Evolutionary conservation across 2,113 vertebrate genomes (phyloP), one percentile per base, ranked within the genome.

Genomic region (Erinaceus europaeus): DNA sequence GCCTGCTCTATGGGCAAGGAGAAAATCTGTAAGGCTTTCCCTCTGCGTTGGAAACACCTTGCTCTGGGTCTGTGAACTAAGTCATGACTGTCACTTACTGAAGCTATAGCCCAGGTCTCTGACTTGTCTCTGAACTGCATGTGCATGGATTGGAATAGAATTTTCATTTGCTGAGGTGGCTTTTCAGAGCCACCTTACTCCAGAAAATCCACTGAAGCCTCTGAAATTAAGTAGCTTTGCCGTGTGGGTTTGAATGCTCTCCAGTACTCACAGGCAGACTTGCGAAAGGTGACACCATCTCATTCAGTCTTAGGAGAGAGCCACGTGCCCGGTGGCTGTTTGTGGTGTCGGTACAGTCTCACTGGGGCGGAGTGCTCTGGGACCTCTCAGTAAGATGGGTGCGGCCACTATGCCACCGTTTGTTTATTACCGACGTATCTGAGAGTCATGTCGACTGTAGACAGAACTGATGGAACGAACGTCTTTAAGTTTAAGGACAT

Each of bases 161-260:
- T 86, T 46, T 88, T 57, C 69, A 27, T 88, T 55, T 57, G 5
- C 52, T 48, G 7, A 84, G 44, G 42, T 78, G 55, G 8, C 55
- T 62, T 91, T 61, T 55, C 55, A 10, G 23, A 36, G 69, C 59
- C 29, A 64, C 32, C 36, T 86, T 67, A 83, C n/a, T 74, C 74
- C 57, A 81, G 17, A 14, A 10, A 81, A 91, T 50, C 84, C 23
- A 77, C 55, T 86, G 53, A 73, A 89, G 59, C 20, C 48, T 53
- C 23, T 10, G n/a, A 64, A 85, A 59, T 62, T 9, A 86, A 86
- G 42, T 36, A 32, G 32, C 62, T 90, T 59, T 82, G 17, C 36
- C 75, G 44, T 42, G 4, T 27, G 78, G 59, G 17, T 82, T 67
- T 78, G 68, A 68, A 42, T 86, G 17, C 61, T 82, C 67, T 92